Percentiles rank a stretch among this genome's conserved stretches.
Evolutionary conservation across 2,888 invertebrate species (phyloP).

Genomic region (Drosophila acutilabella): DNA sequence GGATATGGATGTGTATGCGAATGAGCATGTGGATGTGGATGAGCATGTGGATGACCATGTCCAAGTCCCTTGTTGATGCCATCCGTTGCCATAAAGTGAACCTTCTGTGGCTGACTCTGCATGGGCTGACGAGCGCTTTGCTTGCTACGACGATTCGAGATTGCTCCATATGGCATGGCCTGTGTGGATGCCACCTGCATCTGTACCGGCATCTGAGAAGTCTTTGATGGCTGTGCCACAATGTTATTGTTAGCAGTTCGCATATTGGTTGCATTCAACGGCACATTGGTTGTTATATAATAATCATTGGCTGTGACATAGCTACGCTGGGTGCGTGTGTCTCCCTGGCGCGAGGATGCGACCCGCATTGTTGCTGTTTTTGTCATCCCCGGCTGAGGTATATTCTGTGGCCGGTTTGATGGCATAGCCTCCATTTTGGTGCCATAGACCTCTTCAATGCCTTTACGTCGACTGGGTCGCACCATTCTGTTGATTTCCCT

Average conservation of each 20-base stretch:
- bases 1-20: conserved; percentile 21
- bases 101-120: conserved; percentile 35
- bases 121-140: conserved; percentile 44
- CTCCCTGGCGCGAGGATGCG: conserved; percentile 46
- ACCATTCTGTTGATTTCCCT: conserved; percentile 67
- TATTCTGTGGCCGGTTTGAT: conserved; percentile 51
- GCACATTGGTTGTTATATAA: conserved; percentile 66
- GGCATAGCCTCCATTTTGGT: conserved; percentile 65
- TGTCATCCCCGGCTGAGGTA: conserved; percentile 46
- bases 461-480: conserved; percentile 76
- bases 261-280: conserved; percentile 55
- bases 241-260: conserved; percentile 27
- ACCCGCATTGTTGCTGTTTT: conserved; percentile 59
- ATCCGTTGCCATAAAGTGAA: conserved; percentile 46
- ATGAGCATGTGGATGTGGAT: conserved; percentile 36
- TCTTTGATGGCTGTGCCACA: conserved; percentile 20
- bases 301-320: conserved; percentile 71
- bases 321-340: conserved; percentile 64
- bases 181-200: conserved; percentile 24
- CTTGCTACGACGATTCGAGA: conserved; percentile 52
- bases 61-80: conserved; percentile 25
- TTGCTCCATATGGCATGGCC: conserved; percentile 37
- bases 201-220: conserved; percentile 28
- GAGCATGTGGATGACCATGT: conserved; percentile 31
- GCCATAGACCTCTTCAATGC: conserved; percentile 81